Percentiles rank a stretch among this genome's conserved stretches.
Conservation (phyloP, 2,113 vertebrate species). For the Chloropsis cyanopogon region DNA sequence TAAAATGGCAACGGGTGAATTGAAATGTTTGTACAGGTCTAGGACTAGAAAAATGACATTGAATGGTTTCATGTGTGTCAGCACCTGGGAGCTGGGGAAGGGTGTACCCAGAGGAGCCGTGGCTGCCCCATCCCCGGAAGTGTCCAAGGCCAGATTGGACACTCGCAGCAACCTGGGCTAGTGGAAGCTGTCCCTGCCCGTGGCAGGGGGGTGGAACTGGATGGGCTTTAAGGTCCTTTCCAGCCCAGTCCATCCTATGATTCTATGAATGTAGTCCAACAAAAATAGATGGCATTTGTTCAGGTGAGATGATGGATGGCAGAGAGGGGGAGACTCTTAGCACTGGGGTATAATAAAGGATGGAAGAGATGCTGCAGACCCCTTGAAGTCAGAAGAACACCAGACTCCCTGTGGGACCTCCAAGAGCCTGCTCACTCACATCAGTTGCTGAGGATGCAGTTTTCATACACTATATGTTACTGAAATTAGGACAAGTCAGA, state of each 20-base stretch:
- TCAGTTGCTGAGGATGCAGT: not conserved
- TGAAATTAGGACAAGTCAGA: not conserved
- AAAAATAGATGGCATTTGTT: not conserved
- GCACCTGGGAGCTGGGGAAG: rapidly evolving
- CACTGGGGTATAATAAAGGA: not conserved
- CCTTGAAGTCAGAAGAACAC: not conserved
- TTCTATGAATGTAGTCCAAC: not conserved
- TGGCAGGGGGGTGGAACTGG: not conserved
- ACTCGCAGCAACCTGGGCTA: rapidly evolving
- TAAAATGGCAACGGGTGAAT: not conserved
- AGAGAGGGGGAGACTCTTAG: not conserved
- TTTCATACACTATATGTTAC: not conserved
- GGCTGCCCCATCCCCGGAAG: not conserved
- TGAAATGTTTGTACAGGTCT: not conserved
- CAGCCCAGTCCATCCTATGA: not conserved
- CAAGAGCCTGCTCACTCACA: not conserved
- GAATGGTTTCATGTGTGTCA: not conserved
- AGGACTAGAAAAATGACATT: not conserved
- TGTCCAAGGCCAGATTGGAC: not conserved
- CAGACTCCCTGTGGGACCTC: not conserved
- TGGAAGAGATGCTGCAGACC: not conserved
- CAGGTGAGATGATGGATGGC: not conserved
- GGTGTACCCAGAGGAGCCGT: not conserved
- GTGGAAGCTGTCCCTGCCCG: not conserved
- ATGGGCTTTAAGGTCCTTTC: not conserved